Base-by-base conservation (phyloP, 2,888 invertebrate genomes). In the Celastrina argiolus region DNA sequence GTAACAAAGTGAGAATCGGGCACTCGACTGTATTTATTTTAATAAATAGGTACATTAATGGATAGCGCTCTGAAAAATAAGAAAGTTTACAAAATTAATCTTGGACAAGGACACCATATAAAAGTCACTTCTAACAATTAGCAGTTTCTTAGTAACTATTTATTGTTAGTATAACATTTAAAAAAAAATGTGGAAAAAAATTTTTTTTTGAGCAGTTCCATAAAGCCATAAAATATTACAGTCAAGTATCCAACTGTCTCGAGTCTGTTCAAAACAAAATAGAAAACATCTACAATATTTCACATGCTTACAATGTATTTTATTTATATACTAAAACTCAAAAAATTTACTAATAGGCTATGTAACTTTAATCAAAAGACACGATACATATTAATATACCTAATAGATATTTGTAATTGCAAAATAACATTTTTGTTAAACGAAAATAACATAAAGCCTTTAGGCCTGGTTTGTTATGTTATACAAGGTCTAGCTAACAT, bases 1-100 rank as follows among this genome's bases (percentile, higher is more conserved):
- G 76, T 31, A 75, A 76, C 76, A 78, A 74, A 72, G 70, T 70
- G 71, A 71, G 65, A 70, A 73, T 73, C 78, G 76, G 73, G 78
- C n/a, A n/a, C n/a, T n/a, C n/a, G n/a, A n/a, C n/a, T n/a, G n/a
- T n/a, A n/a, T n/a, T n/a, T n/a, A n/a, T n/a, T n/a, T n/a, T n/a
- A n/a, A n/a, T n/a, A n/a, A n/a, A n/a, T n/a, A n/a, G n/a, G n/a
- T n/a, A n/a, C n/a, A n/a, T n/a, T n/a, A n/a, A n/a, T n/a, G n/a
- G n/a, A n/a, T n/a, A n/a, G n/a, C n/a, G n/a, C n/a, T n/a, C n/a
- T n/a, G n/a, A n/a, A n/a, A n/a, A n/a, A n/a, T n/a, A n/a, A n/a
- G n/a, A n/a, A n/a, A n/a, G n/a, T n/a, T n/a, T n/a, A n/a, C n/a
- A n/a, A n/a, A n/a, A n/a, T n/a, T n/a, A n/a, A n/a, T n/a, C n/a